Evolutionary conservation across 1,140 invertebrate species (phyloP), one percentile per base, ranked within the genome.

Genomic region (Brachionus rotundiformis): DNA sequence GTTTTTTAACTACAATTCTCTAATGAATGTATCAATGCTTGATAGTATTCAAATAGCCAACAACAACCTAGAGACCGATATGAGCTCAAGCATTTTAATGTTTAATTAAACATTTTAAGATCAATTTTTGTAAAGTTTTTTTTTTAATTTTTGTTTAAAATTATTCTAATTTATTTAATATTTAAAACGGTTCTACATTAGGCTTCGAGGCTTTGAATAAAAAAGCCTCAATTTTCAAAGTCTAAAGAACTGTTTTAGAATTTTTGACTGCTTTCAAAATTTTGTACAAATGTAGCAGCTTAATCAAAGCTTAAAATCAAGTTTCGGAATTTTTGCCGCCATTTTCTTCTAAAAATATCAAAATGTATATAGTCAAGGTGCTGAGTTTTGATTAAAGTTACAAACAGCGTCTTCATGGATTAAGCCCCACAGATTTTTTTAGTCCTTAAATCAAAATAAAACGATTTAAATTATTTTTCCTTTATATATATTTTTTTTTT

Each of bases 21-120:
- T 79, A 25, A 79, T 79, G 76, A 79, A 79, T 25, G 76, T 33
- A 31, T 79, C 76, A 79, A 79, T 79, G 76, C 76, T 79, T 54
- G 76, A 79, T 29, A 79, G 36, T 36, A 79, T 79, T 59, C 76
- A 79, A 79, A 23, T 63, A 29, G 59, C 76, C 11, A 79, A 79
- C 29, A 79, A 54, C 11, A 79, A 31, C 11, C n/a, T 79, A 23
- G 76, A 79, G 19, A 31, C 54, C 6, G 76, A 79, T 25, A 79
- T 79, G 76, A 79, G 59, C 76, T 59, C 76, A 54, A 79, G 76
- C 47, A 79, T 79, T 59, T 25, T 79, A 8, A 79, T 79, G 76
- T 79, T 79, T 25, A 79, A 79, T 79, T 79, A 41, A 16, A 1
- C 16, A 23, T 71, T 71, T 31, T 29, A 11, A 10, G 19, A 29